Base-by-base conservation (phyloP, 2,797 vertebrate species). In the Tapirus indicus region DNA sequence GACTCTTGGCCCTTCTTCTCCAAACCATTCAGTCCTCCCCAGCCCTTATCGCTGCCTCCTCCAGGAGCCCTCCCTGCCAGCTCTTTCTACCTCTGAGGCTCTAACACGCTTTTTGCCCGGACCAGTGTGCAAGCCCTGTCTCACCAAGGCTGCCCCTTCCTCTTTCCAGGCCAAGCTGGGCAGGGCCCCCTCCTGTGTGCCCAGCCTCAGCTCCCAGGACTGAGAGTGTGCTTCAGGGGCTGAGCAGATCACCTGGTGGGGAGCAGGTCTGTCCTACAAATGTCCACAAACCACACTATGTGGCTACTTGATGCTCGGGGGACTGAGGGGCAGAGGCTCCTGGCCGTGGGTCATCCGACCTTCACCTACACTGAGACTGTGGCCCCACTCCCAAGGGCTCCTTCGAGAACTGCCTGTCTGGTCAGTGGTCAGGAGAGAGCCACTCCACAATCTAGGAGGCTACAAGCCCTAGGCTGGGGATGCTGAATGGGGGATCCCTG, bases 1-100 rank as follows among this genome's bases (percentile, higher is more conserved):
- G 20, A 11, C 11, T 2, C 2, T 16, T 25, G 13, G 9, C 23
- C 12, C 68, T 16, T 29, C 52, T 54, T 25, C 49, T 79, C 68
- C 38, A 0, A 0, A 3, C 32, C 18, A 0, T 1, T 21, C n/a
- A 9, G 2, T 23, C 52, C 16, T 14, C 41, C 27, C 29, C 2
- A 1, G 68, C 25, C 49, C 38, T 7, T 7, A 4, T 5, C 0
- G 6, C 23, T 27, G 32, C 16, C 27, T 72, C 68, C 44, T 83
- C 71, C 32, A 3, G 56, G 87, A 94, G 74, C 16, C 35, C 17
- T 56, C n/a, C 47, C 12, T 7, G 11, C 18, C 23, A 12, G 64
- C 68, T 49, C 54, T 14, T 41, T 35, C 68, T n/a, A 41, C 9
- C 44, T 64, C n/a, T 2, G 47, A 18, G 56, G 49, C n/a, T 69